A percentile compares a stretch with the other conserved stretches of the same genome.
Evolutionary conservation across 1,140 invertebrate species (phyloP).

Genomic region (Kradibia gibbosae): DNA sequence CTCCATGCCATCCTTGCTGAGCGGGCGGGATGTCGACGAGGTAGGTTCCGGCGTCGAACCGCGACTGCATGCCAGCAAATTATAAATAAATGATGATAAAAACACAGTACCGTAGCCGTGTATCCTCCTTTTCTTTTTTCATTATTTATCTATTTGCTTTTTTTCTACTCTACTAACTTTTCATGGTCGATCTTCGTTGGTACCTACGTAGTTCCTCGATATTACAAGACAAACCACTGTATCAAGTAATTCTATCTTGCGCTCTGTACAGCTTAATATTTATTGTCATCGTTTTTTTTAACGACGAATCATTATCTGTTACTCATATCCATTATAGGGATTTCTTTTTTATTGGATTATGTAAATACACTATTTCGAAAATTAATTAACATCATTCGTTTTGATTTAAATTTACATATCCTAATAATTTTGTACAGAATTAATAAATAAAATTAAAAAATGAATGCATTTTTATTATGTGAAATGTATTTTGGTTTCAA

Average conservation of each 20-base stretch:
- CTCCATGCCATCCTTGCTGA: slow-evolving; percentile 64
- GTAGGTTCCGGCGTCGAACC: slow-evolving; percentile 62
- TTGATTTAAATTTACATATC: too few species aligned
- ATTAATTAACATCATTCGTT: too few species aligned
- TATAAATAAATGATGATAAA: slow-evolving; percentile 63
- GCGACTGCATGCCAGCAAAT: slow-evolving; percentile 71
- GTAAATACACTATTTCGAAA: too few species aligned
- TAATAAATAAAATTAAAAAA: too few species aligned
- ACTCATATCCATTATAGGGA: not conserved
- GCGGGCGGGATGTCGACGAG: slow-evolving; percentile 45
- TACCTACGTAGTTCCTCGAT: slow-evolving; percentile 9
- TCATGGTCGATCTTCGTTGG: not conserved
- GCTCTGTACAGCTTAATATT: not conserved
- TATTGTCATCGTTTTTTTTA: not conserved
- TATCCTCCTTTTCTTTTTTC: not conserved
- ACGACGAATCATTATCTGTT: not conserved
- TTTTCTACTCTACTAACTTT: not conserved
- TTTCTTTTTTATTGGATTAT: slow-evolving; percentile 9
- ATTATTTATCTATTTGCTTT: not conserved
- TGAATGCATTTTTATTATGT: too few species aligned
- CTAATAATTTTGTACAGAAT: too few species aligned
- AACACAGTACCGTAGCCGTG: slow-evolving; percentile 61
- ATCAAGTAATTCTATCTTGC: slow-evolving; percentile 46
- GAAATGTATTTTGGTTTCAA: too few species aligned
- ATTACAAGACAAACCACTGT: not conserved